Conservation (phyloP, 2,888 invertebrate genomes). For the Campaea margaritaria region DNA sequence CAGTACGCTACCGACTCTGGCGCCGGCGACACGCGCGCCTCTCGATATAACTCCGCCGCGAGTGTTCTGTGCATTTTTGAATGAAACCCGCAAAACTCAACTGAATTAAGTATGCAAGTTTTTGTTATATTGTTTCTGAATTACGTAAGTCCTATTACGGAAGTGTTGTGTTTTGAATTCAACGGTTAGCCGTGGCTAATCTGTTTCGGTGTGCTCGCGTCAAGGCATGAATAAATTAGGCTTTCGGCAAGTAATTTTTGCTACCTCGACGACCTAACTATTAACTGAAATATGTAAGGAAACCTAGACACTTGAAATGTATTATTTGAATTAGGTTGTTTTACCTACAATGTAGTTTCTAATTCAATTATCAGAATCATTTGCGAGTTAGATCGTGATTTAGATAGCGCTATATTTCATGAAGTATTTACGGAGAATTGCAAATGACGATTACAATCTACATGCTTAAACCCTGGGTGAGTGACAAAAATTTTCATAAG, state of each 20-base stretch:
- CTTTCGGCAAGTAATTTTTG: conserved; percentile 35
- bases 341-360: neutral
- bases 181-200: conserved; percentile 37
- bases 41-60: conserved; percentile 27
- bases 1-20: conserved; percentile 65
- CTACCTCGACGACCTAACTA: conserved; percentile 35
- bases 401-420: conserved; percentile 21
- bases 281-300: conserved; percentile 24
- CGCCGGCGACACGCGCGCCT: conserved; percentile 40
- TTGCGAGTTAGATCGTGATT: conserved; percentile 19
- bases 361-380: conserved; percentile 21
- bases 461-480: conserved; percentile 17
- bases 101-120: conserved; percentile 77
- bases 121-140: conserved; percentile 54
- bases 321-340: neutral
- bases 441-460: conserved; percentile 27
- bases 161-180: conserved; percentile 48
- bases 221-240: conserved; percentile 41
- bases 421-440: conserved; percentile 29
- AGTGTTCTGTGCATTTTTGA: conserved; percentile 39
- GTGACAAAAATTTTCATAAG: conserved; percentile 30
- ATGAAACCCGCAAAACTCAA: conserved; percentile 48
- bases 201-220: conserved; percentile 42
- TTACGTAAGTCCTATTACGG: conserved; percentile 52
- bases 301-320: neutral